Conservation (phyloP, 2,888 invertebrate species). For the Eupithecia vulgata region DNA sequence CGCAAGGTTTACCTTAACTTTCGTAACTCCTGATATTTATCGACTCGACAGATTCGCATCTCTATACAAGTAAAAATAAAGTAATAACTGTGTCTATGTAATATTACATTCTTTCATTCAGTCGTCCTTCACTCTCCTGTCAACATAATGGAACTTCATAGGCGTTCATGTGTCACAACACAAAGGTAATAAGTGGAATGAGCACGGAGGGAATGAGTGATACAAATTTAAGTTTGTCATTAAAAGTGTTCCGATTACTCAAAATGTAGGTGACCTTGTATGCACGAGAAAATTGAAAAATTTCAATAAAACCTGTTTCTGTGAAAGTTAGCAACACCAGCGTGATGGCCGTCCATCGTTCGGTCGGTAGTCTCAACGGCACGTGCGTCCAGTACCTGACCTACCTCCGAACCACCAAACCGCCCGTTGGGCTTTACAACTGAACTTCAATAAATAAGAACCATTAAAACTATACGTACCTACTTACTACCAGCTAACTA, state of each 20-base stretch:
- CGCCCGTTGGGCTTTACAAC: neutral
- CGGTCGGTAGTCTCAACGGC: neutral
- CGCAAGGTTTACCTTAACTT: neutral
- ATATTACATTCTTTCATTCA: neutral
- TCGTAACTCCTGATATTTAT: neutral
- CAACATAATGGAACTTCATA: neutral
- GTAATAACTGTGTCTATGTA: neutral
- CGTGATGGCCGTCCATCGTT: neutral
- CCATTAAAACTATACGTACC: neutral
- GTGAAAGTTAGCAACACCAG: neutral
- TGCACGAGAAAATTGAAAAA: neutral
- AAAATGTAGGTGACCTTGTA: neutral
- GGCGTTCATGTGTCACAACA: neutral
- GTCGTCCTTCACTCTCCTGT: neutral
- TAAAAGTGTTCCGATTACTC: neutral
- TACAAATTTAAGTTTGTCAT: too few species aligned
- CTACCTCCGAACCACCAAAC: too few species aligned
- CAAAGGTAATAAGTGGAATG: neutral
- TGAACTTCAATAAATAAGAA: constrained; percentile 2
- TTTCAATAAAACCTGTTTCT: neutral
- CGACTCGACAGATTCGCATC: neutral
- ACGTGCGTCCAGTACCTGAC: neutral
- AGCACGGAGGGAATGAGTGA: too few species aligned
- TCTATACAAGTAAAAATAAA: too few species aligned
- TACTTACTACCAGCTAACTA: too few species aligned